Conservation (phyloP, 1,140 invertebrate species). For the Leptopilina clavipes region DNA sequence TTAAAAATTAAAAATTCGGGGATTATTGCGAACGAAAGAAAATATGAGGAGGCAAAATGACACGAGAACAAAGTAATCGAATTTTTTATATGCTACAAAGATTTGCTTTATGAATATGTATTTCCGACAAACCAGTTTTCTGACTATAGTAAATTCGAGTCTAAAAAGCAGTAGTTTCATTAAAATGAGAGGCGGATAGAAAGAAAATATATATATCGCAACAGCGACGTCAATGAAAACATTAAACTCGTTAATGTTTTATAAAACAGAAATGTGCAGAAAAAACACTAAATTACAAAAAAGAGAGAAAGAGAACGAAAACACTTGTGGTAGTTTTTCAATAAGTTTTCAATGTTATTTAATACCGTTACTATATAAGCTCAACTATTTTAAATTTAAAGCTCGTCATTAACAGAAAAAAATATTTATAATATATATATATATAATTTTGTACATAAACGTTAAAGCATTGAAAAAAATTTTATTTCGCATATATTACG, state of each 20-base stretch:
- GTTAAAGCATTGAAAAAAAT: not conserved
- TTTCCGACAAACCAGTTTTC: slow-evolving; percentile 16
- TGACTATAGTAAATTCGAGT: slow-evolving; percentile 12
- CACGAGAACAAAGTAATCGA: slow-evolving; percentile 24
- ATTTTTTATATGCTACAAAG: slow-evolving; percentile 14
- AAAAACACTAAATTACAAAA: slow-evolving; percentile 2
- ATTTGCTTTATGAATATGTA: slow-evolving; percentile 34
- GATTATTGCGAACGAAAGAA: not conserved
- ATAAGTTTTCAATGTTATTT: slow-evolving; percentile 7
- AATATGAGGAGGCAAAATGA: slow-evolving; percentile 22
- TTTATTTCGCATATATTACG: too few relatives aligned
- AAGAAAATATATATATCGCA: slow-evolving; percentile 3
- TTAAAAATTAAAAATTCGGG: not conserved
- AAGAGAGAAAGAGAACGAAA: too few relatives aligned
- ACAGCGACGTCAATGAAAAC: not conserved
- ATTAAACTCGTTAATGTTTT: not conserved
- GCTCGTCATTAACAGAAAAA: not conserved
- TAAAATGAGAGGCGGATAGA: slow-evolving; percentile 16
- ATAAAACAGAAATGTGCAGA: slow-evolving; percentile 16
- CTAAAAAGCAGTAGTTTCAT: slow-evolving; percentile 23
- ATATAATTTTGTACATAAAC: slow-evolving; percentile 3
- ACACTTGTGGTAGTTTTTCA: not conserved
- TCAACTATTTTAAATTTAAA: not conserved
- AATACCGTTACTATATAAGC: not conserved
- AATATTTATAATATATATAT: not conserved